Conservation (phyloP, 1,140 invertebrate genomes). For the Polyergus mexicanus region DNA sequence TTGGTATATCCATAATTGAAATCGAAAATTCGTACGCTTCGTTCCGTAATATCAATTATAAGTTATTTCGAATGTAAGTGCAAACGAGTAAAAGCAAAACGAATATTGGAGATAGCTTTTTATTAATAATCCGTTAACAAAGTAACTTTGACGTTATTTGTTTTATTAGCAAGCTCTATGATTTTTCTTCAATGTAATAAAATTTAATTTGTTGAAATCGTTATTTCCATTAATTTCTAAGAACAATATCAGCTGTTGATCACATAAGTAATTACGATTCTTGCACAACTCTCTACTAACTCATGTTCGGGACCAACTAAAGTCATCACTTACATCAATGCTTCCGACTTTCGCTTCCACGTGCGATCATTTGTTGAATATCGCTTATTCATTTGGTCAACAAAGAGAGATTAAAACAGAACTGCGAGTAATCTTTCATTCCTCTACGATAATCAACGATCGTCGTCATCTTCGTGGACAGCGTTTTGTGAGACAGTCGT, state of each 20-base stretch:
- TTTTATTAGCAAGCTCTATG: not conserved
- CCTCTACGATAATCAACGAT: slow-evolving; percentile 19
- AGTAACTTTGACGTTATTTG: not conserved
- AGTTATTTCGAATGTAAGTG: not conserved
- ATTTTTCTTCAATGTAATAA: not conserved
- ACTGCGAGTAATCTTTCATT: slow-evolving; percentile 16
- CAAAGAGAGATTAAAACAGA: not conserved
- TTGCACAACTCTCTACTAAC: slow-evolving; percentile 74
- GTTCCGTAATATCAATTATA: not conserved
- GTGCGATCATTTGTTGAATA: slow-evolving; percentile 18
- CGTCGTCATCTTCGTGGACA: slow-evolving; percentile 8
- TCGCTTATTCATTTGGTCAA: slow-evolving; percentile 34
- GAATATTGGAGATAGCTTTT: not conserved
- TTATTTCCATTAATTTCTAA: slow-evolving; percentile 1
- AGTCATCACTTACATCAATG: slow-evolving; percentile 78
- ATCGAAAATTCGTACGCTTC: slow-evolving; percentile 6
- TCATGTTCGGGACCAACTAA: slow-evolving; percentile 86
- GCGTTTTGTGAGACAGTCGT: slow-evolving; percentile 17
- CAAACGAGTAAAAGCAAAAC: not conserved
- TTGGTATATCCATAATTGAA: not conserved
- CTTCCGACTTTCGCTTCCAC: slow-evolving; percentile 67
- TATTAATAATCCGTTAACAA: not conserved
- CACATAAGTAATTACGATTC: slow-evolving; percentile 58
- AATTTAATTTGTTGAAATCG: not conserved
- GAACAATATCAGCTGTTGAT: not conserved